Percentiles rank a stretch among this genome's conserved stretches.
phyloP scores from a whole-genome alignment of 92 coral and sea anemone genomes.

The Epizoanthus fatuus region DNA sequence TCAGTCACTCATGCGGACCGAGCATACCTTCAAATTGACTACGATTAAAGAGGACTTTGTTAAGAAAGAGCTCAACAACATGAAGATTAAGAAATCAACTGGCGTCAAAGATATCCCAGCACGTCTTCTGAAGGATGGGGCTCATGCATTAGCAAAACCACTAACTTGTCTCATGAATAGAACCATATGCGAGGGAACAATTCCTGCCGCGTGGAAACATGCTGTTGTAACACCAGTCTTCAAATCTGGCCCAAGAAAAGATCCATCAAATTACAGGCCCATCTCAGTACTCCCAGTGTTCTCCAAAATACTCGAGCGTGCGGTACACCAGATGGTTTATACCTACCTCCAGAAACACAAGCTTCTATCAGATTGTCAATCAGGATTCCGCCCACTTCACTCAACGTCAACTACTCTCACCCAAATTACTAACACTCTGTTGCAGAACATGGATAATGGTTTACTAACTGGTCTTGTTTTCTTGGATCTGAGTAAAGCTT shows the following conservation, averaged over 20 bases:
- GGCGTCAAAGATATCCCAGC: not conserved
- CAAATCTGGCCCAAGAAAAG: not conserved
- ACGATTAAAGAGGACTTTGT: constrained; percentile 8
- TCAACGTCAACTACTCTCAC: constrained; percentile 55
- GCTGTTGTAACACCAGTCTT: too few species aligned
- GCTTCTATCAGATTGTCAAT: constrained; percentile 27
- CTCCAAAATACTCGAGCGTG: constrained; percentile 50
- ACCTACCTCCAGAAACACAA: constrained; percentile 18
- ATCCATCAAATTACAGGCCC: not conserved
- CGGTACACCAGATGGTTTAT: constrained; percentile 44
- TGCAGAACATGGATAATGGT: not conserved
- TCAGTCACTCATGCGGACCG: not conserved
- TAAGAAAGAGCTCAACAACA: not conserved
- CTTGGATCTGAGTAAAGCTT: too few species aligned
- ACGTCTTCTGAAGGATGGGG: too few species aligned
- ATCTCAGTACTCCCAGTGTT: not conserved
- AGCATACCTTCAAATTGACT: not conserved
- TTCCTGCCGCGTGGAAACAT: too few species aligned
- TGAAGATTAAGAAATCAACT: not conserved
- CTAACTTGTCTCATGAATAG: too few species aligned
- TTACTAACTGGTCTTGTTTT: too few species aligned
- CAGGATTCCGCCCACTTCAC: constrained; percentile 57
- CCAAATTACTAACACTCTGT: constrained; percentile 48
- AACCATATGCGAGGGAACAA: too few species aligned
- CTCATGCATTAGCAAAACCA: too few species aligned